Percentiles rank a stretch among this genome's conserved stretches.
phyloP scores from a whole-genome alignment of 1,140 invertebrate species.

The Dufourea novaeangliae region DNA sequence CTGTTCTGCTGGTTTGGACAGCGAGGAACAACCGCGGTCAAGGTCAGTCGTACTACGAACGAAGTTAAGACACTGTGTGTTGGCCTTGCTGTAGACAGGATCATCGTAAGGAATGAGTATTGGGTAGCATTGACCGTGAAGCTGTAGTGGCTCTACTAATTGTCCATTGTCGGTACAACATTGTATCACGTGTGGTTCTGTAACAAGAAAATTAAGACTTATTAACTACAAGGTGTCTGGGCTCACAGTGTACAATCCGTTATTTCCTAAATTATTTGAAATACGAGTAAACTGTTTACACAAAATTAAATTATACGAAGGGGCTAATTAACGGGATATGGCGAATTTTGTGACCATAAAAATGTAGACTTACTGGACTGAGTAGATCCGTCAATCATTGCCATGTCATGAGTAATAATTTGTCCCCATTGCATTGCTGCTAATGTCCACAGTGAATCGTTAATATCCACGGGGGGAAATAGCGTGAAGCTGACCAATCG shows the following conservation, averaged over 20 bases:
- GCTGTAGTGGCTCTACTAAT: slow-evolving; percentile 66
- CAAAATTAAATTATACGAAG: too few relatives aligned
- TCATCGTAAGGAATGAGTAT: slow-evolving; percentile 92
- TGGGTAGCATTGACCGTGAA: slow-evolving; percentile 87
- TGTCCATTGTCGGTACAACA: slow-evolving; percentile 88
- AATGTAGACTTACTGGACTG: slow-evolving; percentile 86
- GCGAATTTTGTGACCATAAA: not conserved
- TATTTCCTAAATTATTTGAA: too few relatives aligned
- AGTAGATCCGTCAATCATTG: slow-evolving; percentile 85
- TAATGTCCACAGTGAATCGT: slow-evolving; percentile 87
- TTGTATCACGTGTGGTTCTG: slow-evolving; percentile 85
- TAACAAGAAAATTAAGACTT: not conserved
- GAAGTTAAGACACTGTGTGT: slow-evolving; percentile 92
- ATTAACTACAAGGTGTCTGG: not conserved
- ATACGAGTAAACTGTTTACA: too few relatives aligned
- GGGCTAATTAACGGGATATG: too few relatives aligned
- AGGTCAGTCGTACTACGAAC: slow-evolving; percentile 89
- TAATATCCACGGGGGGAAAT: slow-evolving; percentile 85
- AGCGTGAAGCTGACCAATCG: slow-evolving; percentile 87
- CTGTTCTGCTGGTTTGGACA: slow-evolving; percentile 87
- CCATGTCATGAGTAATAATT: slow-evolving; percentile 94
- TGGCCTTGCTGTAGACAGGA: slow-evolving; percentile 86
- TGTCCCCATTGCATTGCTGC: slow-evolving; percentile 94
- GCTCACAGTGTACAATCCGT: too few relatives aligned
- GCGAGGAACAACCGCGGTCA: slow-evolving; percentile 85